These are phyloP conservation scores for Heliconius ismenius DNA, from an alignment of 2,888 invertebrate genomes.

Conservation along the genomic window DNA sequence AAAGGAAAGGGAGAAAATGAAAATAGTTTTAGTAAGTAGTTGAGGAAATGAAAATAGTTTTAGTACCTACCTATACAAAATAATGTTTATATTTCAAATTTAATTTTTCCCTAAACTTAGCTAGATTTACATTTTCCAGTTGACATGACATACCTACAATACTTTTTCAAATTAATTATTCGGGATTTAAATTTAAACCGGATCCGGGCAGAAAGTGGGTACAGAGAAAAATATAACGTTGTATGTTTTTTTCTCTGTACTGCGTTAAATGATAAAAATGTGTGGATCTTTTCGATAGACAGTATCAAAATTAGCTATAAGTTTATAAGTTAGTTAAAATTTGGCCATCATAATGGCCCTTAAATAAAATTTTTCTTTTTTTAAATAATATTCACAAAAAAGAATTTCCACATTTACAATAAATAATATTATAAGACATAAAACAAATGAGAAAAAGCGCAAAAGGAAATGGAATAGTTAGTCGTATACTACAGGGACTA, in stretches of 20 bases:
- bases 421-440: background rate
- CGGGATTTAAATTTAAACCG: too few relatives aligned
- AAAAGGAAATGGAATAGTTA: slow-evolving; percentile 5
- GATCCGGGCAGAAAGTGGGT: background rate
- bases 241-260: background rate
- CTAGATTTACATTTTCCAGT: background rate
- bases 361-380: background rate
- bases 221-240: too few relatives aligned
- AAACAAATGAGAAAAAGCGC: slow-evolving; percentile 1
- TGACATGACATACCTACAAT: background rate
- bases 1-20: background rate
- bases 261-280: background rate
- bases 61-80: background rate
- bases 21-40: background rate
- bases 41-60: background rate
- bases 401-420: background rate
- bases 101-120: background rate
- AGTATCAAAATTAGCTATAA: too few relatives aligned
- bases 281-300: background rate
- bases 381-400: background rate
- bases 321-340: background rate
- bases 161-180: too few relatives aligned
- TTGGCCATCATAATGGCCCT: background rate
- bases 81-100: background rate
- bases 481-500: slow-evolving; percentile 2